phyloP scores from a whole-genome alignment of 2,113 vertebrate genomes.

The Indicator indicator region DNA sequence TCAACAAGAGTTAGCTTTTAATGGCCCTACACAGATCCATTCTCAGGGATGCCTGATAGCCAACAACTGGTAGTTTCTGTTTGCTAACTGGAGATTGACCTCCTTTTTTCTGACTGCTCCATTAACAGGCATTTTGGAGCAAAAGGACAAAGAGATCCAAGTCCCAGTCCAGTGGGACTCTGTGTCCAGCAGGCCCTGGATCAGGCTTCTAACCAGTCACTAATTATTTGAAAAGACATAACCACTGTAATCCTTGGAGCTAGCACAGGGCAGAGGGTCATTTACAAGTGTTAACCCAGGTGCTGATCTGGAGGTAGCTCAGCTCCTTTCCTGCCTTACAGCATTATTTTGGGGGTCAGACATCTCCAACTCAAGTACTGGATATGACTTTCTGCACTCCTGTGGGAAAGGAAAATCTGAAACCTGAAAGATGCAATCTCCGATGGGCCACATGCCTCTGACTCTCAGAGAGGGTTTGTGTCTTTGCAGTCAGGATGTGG shows the following conservation, averaged over 20 bases:
- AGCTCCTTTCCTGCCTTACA: background rate
- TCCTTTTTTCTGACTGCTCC: background rate
- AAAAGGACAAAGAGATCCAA: background rate
- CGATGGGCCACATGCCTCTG: background rate
- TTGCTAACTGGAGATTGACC: background rate
- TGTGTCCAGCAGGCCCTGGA: background rate
- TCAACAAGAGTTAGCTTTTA: background rate
- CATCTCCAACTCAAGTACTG: background rate
- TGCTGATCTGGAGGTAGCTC: background rate
- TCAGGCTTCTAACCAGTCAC: background rate
- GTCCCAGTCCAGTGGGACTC: background rate
- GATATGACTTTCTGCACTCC: background rate
- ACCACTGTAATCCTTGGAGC: background rate
- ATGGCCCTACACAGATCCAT: background rate
- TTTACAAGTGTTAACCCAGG: background rate
- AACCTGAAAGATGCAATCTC: background rate
- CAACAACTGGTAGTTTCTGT: background rate
- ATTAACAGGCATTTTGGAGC: background rate
- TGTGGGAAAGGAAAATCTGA: background rate
- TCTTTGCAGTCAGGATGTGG: background rate
- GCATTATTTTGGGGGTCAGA: background rate
- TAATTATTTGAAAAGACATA: background rate
- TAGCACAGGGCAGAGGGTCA: background rate
- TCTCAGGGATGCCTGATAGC: background rate
- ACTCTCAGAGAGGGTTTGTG: background rate